Evolutionary conservation across 2,888 invertebrate genomes (phyloP).

Genomic region (Euproctis similis): DNA sequence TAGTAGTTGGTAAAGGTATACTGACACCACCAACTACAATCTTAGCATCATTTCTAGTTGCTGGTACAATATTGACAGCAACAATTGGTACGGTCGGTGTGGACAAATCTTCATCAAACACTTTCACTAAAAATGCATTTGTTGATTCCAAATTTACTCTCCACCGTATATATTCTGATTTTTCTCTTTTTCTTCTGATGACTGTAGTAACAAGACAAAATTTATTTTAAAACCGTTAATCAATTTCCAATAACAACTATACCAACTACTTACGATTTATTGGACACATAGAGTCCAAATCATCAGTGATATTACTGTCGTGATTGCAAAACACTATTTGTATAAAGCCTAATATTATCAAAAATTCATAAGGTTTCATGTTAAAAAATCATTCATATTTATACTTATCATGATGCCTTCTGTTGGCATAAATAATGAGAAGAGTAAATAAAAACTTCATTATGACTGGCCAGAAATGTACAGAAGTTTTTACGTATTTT

Average conservation of each 20-base stretch:
- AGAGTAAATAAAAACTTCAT: conserved; percentile 10
- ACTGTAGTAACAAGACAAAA: too few relatives aligned
- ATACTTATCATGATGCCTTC: conserved; percentile 42
- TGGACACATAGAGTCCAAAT: conserved; percentile 37
- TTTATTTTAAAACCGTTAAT: too few relatives aligned
- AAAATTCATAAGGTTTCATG: conserved; percentile 59
- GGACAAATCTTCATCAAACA: conserved; percentile 56
- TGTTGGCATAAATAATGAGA: conserved; percentile 13
- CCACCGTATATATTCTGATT: conserved; percentile 59
- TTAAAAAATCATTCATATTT: conserved; percentile 49
- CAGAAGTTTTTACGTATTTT: too few relatives aligned
- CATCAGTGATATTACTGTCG: conserved; percentile 36
- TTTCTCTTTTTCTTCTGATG: conserved; percentile 49
- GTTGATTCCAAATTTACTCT: conserved; percentile 41
- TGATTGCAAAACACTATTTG: conserved; percentile 35
- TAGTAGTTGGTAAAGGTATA: conserved; percentile 29
- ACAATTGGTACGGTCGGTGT: conserved; percentile 36
- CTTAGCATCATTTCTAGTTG: conserved; percentile 37
- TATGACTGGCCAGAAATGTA: conserved; percentile 23
- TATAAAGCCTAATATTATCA: conserved; percentile 53
- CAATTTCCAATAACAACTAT: too few relatives aligned
- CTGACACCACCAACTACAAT: conserved; percentile 55
- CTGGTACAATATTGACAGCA: conserved; percentile 51
- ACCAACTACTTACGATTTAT: conserved; percentile 48
- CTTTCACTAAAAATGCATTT: conserved; percentile 61